Conservation (phyloP, 2,888 invertebrate species). For the Eurytoma adleriae region DNA sequence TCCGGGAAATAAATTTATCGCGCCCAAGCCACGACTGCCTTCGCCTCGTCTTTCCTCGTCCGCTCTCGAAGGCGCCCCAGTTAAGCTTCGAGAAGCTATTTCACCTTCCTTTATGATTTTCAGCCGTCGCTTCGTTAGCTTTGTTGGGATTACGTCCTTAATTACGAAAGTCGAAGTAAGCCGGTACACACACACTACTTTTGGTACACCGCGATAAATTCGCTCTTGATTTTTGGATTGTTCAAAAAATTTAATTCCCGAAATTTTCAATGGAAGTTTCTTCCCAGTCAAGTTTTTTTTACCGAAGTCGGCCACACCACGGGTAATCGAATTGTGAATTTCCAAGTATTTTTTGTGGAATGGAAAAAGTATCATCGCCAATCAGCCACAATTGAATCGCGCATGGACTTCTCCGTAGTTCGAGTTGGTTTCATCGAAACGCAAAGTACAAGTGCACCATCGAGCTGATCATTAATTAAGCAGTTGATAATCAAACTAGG, state of each 20-base stretch:
- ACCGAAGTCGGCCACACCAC: no score
- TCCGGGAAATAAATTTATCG: conserved; percentile 54
- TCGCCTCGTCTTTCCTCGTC: conserved; percentile 20
- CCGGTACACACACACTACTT: no score
- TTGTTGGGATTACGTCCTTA: no score
- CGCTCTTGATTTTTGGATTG: no score
- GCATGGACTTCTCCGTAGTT: neutral
- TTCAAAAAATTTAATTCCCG: no score
- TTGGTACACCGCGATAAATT: no score
- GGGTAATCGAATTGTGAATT: no score
- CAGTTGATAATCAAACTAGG: conserved; percentile 28
- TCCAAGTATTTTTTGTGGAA: neutral
- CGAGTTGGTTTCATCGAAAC: neutral
- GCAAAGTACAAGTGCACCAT: neutral
- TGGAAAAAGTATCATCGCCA: neutral
- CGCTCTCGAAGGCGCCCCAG: neutral
- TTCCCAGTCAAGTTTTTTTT: no score
- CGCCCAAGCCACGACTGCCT: neutral
- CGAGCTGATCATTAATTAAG: conserved; percentile 1
- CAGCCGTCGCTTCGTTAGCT: no score
- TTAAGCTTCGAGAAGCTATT: neutral
- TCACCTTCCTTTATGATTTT: no score
- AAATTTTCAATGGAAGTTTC: no score
- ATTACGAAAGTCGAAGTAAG: no score
- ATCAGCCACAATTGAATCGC: neutral